These are phyloP conservation scores for Eulemur macaco DNA, from an alignment of 2,113 vertebrate genomes.

Conservation along the genomic window DNA sequence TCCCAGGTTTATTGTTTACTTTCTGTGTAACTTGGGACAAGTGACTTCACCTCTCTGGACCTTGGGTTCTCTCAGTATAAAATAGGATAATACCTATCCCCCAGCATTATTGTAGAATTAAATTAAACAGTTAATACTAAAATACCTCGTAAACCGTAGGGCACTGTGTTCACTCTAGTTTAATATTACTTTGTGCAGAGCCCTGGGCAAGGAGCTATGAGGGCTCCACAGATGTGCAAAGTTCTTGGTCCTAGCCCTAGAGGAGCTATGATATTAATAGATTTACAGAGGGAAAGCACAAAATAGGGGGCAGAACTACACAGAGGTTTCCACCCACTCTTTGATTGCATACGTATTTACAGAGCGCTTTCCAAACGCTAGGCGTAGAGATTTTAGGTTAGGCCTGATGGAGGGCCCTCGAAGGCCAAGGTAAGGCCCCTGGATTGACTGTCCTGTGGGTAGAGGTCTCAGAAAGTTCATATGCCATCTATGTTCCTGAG, in stretches of 20 bases:
- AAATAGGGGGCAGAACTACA: background rate
- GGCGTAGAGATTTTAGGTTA: background rate
- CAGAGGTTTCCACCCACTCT: background rate
- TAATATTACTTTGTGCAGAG: constrained; percentile 17
- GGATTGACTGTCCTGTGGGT: background rate
- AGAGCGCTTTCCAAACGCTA: background rate
- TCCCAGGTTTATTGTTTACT: background rate
- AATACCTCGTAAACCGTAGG: constrained; percentile 29
- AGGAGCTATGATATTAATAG: background rate
- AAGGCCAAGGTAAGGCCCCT: background rate
- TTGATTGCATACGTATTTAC: background rate
- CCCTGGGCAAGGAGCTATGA: background rate
- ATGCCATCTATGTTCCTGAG: background rate
- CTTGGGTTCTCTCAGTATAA: constrained; percentile 32
- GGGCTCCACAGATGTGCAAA: background rate
- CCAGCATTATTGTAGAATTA: constrained; percentile 42
- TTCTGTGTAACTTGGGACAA: constrained; percentile 1
- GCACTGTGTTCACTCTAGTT: background rate
- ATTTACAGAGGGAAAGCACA: background rate
- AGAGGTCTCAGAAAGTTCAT: background rate
- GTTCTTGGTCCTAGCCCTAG: background rate
- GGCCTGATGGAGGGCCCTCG: background rate
- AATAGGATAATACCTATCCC: background rate
- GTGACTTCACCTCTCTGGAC: constrained; percentile 54
- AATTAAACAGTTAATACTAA: constrained; percentile 54